phyloP scores from a whole-genome alignment of 1,140 invertebrate genomes.

The Helicoverpa zea region DNA sequence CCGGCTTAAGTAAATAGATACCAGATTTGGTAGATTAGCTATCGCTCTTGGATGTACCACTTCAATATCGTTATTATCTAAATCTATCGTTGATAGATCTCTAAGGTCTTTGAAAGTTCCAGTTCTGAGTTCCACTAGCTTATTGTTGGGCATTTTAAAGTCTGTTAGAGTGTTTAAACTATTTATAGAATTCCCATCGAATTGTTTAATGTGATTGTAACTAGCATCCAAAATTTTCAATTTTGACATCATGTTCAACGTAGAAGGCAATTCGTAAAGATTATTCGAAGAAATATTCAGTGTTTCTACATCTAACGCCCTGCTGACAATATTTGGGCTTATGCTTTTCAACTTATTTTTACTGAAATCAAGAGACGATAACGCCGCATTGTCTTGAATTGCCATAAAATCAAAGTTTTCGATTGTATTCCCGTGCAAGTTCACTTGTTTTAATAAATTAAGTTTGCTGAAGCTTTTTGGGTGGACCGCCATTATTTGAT shows the following conservation, averaged over 20 bases:
- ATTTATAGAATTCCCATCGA: constrained; percentile 90
- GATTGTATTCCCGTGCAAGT: constrained; percentile 92
- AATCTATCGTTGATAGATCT: constrained; percentile 91
- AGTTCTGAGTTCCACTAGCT: constrained; percentile 90
- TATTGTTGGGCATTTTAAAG: constrained; percentile 91
- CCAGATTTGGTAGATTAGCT: constrained; percentile 91
- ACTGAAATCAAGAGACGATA: constrained; percentile 92
- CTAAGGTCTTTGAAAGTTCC: constrained; percentile 91
- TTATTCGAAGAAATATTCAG: constrained; percentile 93
- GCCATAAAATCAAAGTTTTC: constrained; percentile 90
- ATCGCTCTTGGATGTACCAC: constrained; percentile 93
- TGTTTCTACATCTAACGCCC: constrained; percentile 90
- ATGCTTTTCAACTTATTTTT: constrained; percentile 92
- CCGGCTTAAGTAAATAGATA: constrained; percentile 92
- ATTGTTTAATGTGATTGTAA: constrained; percentile 92
- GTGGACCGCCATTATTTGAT: constrained; percentile 90
- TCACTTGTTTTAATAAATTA: constrained; percentile 89
- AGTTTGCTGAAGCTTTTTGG: constrained; percentile 90
- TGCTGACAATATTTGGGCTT: constrained; percentile 88
- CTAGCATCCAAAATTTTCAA: constrained; percentile 92
- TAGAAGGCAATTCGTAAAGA: constrained; percentile 90
- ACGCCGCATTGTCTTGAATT: constrained; percentile 89
- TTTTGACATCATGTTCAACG: constrained; percentile 89
- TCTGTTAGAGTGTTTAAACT: constrained; percentile 90
- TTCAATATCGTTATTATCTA: constrained; percentile 94